These are phyloP conservation scores for Ceratosolen solmsi DNA, from an alignment of 1,140 invertebrate genomes.

Conservation along the genomic window DNA sequence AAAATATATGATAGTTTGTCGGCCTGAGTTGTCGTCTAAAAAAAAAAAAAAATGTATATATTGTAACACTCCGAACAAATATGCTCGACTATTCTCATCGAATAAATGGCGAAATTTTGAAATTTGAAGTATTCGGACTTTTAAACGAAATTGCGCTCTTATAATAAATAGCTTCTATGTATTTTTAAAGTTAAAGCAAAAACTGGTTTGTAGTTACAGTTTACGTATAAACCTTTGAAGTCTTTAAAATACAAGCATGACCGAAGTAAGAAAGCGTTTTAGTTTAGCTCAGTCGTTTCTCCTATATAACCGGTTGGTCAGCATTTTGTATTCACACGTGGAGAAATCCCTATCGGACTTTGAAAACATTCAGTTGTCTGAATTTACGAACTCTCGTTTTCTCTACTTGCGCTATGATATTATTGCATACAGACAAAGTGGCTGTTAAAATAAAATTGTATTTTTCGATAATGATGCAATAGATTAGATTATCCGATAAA, in stretches of 20 bases:
- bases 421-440: neutral
- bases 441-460: no score
- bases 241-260: neutral
- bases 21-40: no score
- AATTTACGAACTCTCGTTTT: neutral
- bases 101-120: no score
- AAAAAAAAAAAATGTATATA: no score
- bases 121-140: no score
- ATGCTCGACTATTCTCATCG: no score
- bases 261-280: neutral
- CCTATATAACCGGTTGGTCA: neutral
- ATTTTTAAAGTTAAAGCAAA: neutral
- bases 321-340: neutral
- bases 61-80: no score
- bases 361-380: neutral
- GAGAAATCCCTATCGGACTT: neutral
- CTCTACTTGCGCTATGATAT: neutral
- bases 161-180: neutral
- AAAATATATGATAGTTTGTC: no score
- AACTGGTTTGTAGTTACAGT: neutral
- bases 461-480: no score
- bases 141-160: neutral
- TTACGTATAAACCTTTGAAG: neutral
- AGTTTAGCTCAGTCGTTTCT: neutral
- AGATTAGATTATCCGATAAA: no score